Base-by-base conservation (phyloP, 2,888 invertebrate species). In the Philopedon plagiatum region DNA sequence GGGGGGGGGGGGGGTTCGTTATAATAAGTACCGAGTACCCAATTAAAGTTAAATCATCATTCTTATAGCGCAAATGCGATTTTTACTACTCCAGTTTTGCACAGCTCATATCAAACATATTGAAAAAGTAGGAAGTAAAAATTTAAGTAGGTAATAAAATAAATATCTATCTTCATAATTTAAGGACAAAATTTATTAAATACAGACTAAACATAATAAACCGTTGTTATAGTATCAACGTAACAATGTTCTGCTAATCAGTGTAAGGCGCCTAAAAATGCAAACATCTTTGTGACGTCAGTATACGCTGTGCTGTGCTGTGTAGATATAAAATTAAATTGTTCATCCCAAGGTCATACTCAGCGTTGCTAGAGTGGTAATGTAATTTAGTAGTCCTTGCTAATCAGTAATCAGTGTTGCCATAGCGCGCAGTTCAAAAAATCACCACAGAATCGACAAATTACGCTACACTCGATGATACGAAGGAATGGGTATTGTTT, bases 341-440 rank as follows among this genome's bases (percentile, higher is more conserved):
- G 67, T 29, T 60, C 58, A 39, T 51, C 39, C 5, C 58, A 67
- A 67, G 60, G 58, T 67, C 60, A 39, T 13, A 8, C 29, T 46
- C 49, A 19, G 26, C 37, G 49, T 51, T 67, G 34, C 67, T 58
- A 60, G 18, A 54, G 29, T 29, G 29, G 51, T 54, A 54, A 54
- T 49, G 15, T 21, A 29, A 29, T 54, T n/a, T n/a, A 23, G 11
- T 49, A 19, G 23, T 49, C 26, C 26, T n/a, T 49, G 26, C n/a
- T 13, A n/a, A 54, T 15, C 29, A 26, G 29, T 13, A n/a, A 54
- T 15, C 29, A 26, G 29, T 26, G 29, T 54, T 54, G 29, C 46
- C 46, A 23, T 1, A 19, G 4, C 11, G 7, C 19, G 5, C n/a
- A 19, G 13, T 39, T 39, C 18, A 18, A 39, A 13, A 39, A n/a